Evolutionary conservation across 2,888 invertebrate genomes (phyloP), one percentile per base, ranked within the genome.

Genomic region (Yponomeuta plumbellus): DNA sequence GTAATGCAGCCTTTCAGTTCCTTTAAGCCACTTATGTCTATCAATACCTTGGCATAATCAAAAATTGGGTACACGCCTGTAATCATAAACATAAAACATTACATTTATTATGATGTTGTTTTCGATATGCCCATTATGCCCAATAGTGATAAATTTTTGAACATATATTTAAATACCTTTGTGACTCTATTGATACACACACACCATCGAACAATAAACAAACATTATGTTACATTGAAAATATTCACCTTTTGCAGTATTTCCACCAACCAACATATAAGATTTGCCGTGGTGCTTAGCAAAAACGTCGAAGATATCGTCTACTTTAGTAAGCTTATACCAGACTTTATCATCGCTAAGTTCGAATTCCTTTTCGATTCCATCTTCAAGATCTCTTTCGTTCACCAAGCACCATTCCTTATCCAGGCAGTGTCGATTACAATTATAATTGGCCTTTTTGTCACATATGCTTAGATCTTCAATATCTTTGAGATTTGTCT

Each of bases 91-190:
- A 11, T 66, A 61, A 64, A 82, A 79, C 56, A 62, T 5, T n/a
- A n/a, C n/a, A n/a, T n/a, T n/a, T 20, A 34, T 13, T 26, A 13
- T 13, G 26, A 66, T 76, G 84, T 95, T 95, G 81, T 92, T 93
- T 10, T 93, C 94, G 11, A 95, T 95, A 76, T 95, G 95, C 52
- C 95, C 95, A 34, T 95, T 95, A 76, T 95, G 95, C 52, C 95
- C 95, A 34, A 92, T 93, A 2, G 93, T 90, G 70, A 94, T 94
- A 11, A 83, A 84, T 10, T 75, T 70, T 76, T 76, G 58, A 70
- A 80, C 70, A 75, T 79, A 72, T 88, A 80, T 67, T 5, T 71
- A 11, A 0, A 83, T 68, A 61, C 93, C 76, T 34, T 81, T 76
- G 71, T 93, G 1, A 91, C 61, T 94, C 17, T 17, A 17, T 17